A percentile compares a stretch with the other conserved stretches of the same genome.
phyloP scores from a whole-genome alignment of 2,797 vertebrate species.

The Leucoraja ocellata region DNA sequence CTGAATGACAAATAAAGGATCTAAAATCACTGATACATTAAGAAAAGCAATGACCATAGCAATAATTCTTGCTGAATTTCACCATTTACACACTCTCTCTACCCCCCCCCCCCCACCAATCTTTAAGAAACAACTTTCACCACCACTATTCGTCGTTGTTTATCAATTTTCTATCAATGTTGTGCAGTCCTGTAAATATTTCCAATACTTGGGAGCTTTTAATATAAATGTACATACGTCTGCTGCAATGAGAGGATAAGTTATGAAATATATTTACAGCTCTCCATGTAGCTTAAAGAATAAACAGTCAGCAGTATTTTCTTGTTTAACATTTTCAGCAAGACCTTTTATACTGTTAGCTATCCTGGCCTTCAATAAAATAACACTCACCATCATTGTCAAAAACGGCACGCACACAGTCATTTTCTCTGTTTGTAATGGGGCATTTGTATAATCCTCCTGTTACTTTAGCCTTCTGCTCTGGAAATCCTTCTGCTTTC shows the following conservation, averaged over 20 bases:
- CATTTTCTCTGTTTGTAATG: conserved; percentile 54
- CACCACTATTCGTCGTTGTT: too few relatives aligned
- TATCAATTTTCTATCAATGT: too few relatives aligned
- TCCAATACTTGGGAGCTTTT: neutral
- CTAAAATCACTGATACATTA: too few relatives aligned
- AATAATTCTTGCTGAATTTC: too few relatives aligned
- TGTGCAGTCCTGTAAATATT: neutral
- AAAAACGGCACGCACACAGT: conserved; percentile 74
- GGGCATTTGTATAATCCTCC: conserved; percentile 91
- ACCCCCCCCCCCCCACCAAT: too few relatives aligned
- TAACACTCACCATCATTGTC: conserved; percentile 75
- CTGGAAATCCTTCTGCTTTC: conserved; percentile 69
- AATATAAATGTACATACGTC: neutral
- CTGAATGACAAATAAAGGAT: too few relatives aligned
- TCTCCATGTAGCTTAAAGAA: neutral
- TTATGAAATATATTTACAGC: neutral
- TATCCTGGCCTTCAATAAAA: neutral
- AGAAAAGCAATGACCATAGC: too few relatives aligned
- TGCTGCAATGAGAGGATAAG: neutral
- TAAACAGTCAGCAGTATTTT: neutral
- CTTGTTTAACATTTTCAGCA: neutral
- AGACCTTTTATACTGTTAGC: too few relatives aligned
- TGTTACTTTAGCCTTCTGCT: conserved; percentile 76
- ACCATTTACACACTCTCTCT: too few relatives aligned
- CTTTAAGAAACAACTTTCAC: too few relatives aligned